Evolutionary conservation across 2,888 invertebrate species (phyloP).

Genomic region (Drosophila prostipennis): DNA sequence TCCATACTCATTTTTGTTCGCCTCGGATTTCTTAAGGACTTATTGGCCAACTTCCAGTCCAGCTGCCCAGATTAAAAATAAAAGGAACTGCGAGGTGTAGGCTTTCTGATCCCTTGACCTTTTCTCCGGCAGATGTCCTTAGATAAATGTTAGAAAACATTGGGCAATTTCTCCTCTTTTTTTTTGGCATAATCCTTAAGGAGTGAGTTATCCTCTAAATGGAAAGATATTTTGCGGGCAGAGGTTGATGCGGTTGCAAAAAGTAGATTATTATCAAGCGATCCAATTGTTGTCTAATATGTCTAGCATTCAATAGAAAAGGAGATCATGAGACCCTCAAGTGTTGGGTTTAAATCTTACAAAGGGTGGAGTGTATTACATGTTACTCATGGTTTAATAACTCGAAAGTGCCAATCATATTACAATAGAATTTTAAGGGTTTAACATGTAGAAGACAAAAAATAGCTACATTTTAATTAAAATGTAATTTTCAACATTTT

Average conservation of each 20-base stretch:
- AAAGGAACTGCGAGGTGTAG: constrained; percentile 36
- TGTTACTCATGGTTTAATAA: not conserved
- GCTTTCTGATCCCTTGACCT: constrained; percentile 68
- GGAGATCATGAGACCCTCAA: constrained; percentile 23
- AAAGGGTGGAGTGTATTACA: constrained; percentile 8
- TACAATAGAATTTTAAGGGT: not conserved
- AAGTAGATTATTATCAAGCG: constrained; percentile 33
- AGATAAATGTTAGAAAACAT: constrained; percentile 48
- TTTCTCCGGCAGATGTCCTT: constrained; percentile 52
- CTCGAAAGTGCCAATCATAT: not conserved
- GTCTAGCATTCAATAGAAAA: constrained; percentile 20
- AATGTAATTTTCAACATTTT: too few species aligned
- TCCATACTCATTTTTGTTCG: constrained; percentile 16
- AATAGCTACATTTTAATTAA: too few species aligned
- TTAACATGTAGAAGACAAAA: too few species aligned
- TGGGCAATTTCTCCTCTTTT: constrained; percentile 10
- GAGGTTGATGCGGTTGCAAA: constrained; percentile 26
- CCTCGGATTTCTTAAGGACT: constrained; percentile 23
- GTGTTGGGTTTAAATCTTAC: constrained; percentile 12
- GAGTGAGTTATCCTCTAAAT: constrained; percentile 33
- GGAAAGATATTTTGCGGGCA: constrained; percentile 16
- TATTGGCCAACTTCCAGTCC: constrained; percentile 21
- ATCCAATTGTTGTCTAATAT: constrained; percentile 45
- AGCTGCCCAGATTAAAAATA: constrained; percentile 29
- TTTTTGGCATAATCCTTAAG: constrained; percentile 21